Conservation (phyloP, 2,113 vertebrate genomes). For the Lophotis ruficrista region DNA sequence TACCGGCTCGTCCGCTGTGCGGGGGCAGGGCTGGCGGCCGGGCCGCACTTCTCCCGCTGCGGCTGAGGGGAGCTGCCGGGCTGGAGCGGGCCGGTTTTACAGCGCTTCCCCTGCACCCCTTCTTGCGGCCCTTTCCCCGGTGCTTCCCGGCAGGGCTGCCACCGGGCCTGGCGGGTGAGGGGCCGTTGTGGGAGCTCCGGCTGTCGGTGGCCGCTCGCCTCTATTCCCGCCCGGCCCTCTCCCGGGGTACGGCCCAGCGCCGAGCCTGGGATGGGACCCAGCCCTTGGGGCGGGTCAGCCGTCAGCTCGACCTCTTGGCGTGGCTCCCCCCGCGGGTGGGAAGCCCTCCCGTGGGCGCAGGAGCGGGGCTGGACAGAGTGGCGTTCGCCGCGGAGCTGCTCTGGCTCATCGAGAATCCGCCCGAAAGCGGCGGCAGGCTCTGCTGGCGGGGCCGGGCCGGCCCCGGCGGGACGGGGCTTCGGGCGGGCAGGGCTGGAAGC, state of each 20-base stretch:
- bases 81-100: neutral
- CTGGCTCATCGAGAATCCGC: neutral
- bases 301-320: neutral
- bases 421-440: too few relatives aligned
- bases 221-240: too few relatives aligned
- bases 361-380: neutral
- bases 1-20: neutral
- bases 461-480: accelerated
- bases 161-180: neutral
- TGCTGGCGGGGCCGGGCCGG: too few relatives aligned
- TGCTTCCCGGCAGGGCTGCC: neutral
- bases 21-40: neutral
- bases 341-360: neutral
- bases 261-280: too few relatives aligned
- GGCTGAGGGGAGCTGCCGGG: too few relatives aligned
- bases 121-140: neutral
- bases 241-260: too few relatives aligned
- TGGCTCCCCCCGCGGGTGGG: too few relatives aligned
- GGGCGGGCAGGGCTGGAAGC: neutral
- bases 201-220: neutral
- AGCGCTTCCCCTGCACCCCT: too few relatives aligned
- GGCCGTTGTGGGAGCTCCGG: neutral
- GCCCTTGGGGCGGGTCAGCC: too few relatives aligned
- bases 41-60: neutral
- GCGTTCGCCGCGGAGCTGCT: neutral